These are phyloP conservation scores for Dolichomitus sp. DNA, from an alignment of 2,888 invertebrate genomes.

Conservation along the genomic window DNA sequence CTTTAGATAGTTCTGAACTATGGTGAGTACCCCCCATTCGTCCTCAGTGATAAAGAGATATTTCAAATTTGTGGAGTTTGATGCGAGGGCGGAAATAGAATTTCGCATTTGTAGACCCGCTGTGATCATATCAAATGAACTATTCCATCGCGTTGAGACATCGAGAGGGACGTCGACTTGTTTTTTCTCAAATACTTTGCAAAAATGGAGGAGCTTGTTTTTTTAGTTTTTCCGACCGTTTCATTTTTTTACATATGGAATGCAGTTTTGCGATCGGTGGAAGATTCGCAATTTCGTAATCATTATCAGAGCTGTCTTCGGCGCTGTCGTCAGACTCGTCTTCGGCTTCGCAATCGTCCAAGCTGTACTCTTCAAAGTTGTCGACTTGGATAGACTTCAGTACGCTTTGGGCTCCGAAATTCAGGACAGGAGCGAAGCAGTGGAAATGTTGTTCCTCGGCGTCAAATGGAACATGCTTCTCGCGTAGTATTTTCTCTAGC, in stretches of 20 bases:
- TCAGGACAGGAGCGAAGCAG: constrained; percentile 4
- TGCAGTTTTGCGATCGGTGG: constrained; percentile 24
- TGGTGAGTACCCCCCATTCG: constrained; percentile 33
- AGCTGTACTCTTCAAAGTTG: constrained; percentile 8
- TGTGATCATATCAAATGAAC: no score
- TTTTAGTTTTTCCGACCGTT: constrained; percentile 3
- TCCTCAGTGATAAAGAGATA: constrained; percentile 21
- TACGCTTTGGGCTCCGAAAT: background rate
- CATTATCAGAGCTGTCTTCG: background rate
- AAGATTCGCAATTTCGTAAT: constrained; percentile 1
- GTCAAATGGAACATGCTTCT: constrained; percentile 2
- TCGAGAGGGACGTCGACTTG: background rate
- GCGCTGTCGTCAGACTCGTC: constrained; percentile 15
- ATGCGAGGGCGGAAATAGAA: no score
- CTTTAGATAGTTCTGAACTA: constrained; percentile 25
- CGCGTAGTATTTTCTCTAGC: constrained; percentile 22
- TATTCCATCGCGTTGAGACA: no score
- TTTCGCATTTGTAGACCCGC: no score
- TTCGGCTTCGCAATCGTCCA: constrained; percentile 7
- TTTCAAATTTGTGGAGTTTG: no score
- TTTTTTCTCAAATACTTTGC: no score
- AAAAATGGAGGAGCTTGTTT: background rate
- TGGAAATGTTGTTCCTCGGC: background rate
- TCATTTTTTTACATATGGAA: background rate
- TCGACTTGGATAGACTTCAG: constrained; percentile 24